A percentile compares a stretch with the other conserved stretches of the same genome.
These are phyloP conservation scores for Psilopogon haemacephalus DNA, from an alignment of 2,113 vertebrate species.

Conservation along the genomic window DNA sequence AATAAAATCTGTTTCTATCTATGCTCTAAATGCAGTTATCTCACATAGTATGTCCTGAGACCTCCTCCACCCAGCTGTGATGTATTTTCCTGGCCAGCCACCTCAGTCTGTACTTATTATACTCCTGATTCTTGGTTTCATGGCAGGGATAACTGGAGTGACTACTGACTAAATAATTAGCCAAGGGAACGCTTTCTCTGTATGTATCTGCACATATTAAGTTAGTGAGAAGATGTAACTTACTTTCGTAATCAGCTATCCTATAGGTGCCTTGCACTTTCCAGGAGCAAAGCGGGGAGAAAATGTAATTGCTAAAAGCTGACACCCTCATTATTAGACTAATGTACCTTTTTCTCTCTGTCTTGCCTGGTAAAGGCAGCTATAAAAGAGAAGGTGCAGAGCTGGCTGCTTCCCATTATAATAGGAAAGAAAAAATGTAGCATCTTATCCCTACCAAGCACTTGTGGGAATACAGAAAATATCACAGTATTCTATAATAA, in stretches of 20 bases:
- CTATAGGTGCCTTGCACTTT: conserved; percentile 26
- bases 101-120: not conserved
- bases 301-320: conserved; percentile 44
- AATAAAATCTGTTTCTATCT: not conserved
- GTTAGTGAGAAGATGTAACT: conserved; percentile 24
- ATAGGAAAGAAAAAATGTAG: not conserved
- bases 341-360: conserved; percentile 28
- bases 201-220: conserved; percentile 11
- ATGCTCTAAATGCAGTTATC: not conserved
- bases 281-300: not conserved
- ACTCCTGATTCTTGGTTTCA: conserved; percentile 32
- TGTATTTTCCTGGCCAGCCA: not conserved
- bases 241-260: conserved; percentile 25
- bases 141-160: conserved; percentile 9
- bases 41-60: not conserved
- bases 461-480: not conserved
- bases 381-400: not conserved
- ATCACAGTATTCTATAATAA: not conserved
- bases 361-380: conserved; percentile 23
- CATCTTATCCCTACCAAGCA: not conserved
- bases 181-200: not conserved
- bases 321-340: conserved; percentile 12
- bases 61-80: not conserved
- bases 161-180: conserved; percentile 57
- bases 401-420: conserved; percentile 11